Conservation (phyloP, 2,797 vertebrate genomes). For the Pygocentrus nattereri region DNA sequence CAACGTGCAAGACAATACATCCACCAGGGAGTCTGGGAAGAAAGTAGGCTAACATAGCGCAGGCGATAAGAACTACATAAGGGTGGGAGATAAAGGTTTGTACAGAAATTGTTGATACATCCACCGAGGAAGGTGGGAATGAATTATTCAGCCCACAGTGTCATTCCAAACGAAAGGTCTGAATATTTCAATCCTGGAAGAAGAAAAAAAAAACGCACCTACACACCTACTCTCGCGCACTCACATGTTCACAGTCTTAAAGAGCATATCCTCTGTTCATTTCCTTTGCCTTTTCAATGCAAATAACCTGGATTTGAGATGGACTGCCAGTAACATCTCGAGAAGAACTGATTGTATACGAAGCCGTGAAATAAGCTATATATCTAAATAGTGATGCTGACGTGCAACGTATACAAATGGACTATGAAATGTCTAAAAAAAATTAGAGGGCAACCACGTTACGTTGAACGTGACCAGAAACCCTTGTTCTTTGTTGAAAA, state of each 20-base stretch:
- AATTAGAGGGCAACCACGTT: neutral
- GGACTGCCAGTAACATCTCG: neutral
- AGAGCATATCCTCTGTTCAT: slow-evolving; percentile 38
- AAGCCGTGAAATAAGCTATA: slow-evolving; percentile 56
- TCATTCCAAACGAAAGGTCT: slow-evolving; percentile 76
- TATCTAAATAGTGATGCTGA: slow-evolving; percentile 48
- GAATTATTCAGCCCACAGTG: slow-evolving; percentile 77
- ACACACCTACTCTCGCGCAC: slow-evolving; percentile 29
- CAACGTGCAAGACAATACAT: slow-evolving; percentile 59
- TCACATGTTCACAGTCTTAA: slow-evolving; percentile 30
- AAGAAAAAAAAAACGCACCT: slow-evolving; percentile 44
- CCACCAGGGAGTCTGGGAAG: slow-evolving; percentile 55
- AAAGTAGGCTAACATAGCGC: slow-evolving; percentile 45
- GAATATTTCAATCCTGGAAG: slow-evolving; percentile 74
- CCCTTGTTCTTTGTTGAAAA: too few relatives aligned
- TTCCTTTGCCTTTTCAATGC: slow-evolving; percentile 43
- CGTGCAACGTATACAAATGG: neutral
- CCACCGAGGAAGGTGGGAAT: slow-evolving; percentile 67
- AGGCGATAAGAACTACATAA: slow-evolving; percentile 55
- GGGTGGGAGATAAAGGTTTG: slow-evolving; percentile 64
- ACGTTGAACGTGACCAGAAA: neutral
- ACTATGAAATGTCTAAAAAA: neutral
- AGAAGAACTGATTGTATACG: slow-evolving; percentile 73
- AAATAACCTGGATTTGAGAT: slow-evolving; percentile 28
- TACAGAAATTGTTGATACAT: slow-evolving; percentile 75